phyloP scores from a whole-genome alignment of 53 echinoderm and acorn worm species.

The Temnopleurus reevesii region DNA sequence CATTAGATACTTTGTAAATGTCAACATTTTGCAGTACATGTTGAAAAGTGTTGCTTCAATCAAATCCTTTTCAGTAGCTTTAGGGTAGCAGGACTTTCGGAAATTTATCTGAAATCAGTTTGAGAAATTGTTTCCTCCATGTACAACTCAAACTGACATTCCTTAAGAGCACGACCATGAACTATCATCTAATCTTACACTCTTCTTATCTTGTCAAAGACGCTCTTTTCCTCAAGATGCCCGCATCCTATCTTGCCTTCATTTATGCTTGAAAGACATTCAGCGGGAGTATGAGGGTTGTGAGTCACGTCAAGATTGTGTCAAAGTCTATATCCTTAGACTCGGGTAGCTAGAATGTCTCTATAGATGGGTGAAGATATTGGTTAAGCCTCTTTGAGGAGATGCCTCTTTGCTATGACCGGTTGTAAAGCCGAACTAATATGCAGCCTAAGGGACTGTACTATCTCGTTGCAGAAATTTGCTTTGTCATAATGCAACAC shows the following conservation, averaged over 20 bases:
- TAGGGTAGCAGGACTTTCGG: no score
- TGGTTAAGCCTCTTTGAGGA: conserved; percentile 28
- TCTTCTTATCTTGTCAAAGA: conserved; percentile 31
- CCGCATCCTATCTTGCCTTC: not conserved
- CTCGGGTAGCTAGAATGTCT: not conserved
- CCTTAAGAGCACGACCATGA: conserved; percentile 15
- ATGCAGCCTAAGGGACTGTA: not conserved
- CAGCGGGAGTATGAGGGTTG: not conserved
- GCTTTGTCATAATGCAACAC: not conserved
- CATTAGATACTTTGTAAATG: no score
- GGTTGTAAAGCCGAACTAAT: not conserved
- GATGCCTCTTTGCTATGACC: conserved; percentile 20
- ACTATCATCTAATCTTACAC: not conserved
- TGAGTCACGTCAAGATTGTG: conserved; percentile 49
- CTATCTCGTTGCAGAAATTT: not conserved
- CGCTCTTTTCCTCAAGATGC: conserved; percentile 7
- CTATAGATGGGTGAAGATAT: conserved; percentile 29
- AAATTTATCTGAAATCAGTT: not conserved
- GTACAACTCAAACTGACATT: not conserved
- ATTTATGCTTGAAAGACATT: not conserved
- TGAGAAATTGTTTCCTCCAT: conserved; percentile 3
- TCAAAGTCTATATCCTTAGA: conserved; percentile 43
- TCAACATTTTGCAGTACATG: no score
- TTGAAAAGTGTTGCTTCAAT: no score
- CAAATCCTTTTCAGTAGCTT: not conserved